Evolutionary conservation across 2,888 invertebrate species (phyloP), one percentile per base, ranked within the genome.

Genomic region (Merodon equestris): DNA sequence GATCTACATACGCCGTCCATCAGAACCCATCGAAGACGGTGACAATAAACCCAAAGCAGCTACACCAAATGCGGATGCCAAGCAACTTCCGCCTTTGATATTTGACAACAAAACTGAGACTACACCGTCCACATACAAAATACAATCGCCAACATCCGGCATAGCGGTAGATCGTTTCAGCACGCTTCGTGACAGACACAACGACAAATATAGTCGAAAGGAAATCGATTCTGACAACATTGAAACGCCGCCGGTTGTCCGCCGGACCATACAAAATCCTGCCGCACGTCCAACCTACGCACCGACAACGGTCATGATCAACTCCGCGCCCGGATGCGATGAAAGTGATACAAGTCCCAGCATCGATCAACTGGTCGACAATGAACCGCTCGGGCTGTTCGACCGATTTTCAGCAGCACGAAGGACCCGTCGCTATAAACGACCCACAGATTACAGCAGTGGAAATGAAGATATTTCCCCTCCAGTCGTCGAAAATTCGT

Each of bases 201-300:
- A 85, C 61, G 85, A 86, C 61, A 83, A 84, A 42, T 91, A 91
- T 14, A 94, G 94, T 83, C 93, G 93, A 86, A 92, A 93, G 10
- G 96, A 96, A 85, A 95, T 96, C 44, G 96, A 96, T 87, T 95
- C 96, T 1, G 96, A 96, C 84, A 96, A 96, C 84, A 94, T 96
- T 36, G 96, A 96, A 90, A 96, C 96, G 1, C 96, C 96, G 15
- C 96, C 96, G 4, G 94, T 93, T 0, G 93, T 93, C 14, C 91
- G 96, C 66, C 92, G 94, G 83, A 88, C 92, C 27, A 93, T 93
- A 85, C 92, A 67, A 60, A 76, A 57, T 45, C 81, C 82, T 1
- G 27, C 70, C 1, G 38, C 72, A 1, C 57, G 76, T n/a, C 18
- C 67, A 2, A 44, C 42, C 4, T 73, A 73, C 27, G 63, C 68